Base-by-base conservation (phyloP, 2,113 vertebrate genomes). In the Romanogobio albipinnatus region DNA sequence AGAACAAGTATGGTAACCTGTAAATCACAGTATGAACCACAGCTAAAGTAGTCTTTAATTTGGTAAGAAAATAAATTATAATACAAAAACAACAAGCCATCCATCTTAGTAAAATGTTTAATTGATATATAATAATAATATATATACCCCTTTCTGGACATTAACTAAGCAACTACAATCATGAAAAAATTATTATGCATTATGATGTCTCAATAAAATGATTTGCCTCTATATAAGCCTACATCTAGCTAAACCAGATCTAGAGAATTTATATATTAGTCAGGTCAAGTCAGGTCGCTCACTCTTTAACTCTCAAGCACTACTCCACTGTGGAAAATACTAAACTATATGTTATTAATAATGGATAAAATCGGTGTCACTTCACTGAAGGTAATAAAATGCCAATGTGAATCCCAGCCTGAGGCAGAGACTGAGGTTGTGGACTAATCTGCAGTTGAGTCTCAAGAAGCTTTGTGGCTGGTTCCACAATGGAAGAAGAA, bases 401-500 rank as follows among this genome's bases (percentile, higher is more conserved):
- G 14, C 5, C 64, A 36, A 19, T 36, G 15, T 26, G 39, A 62
- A 79, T 22, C 10, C 22, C 22, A 45, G 64, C 26, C 64, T 49
- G 76, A 49, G 51, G 83, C 26, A 14, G 39, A 45, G 56, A 19
- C n/a, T 80, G 49, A 11, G 62, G 13, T 53, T 85, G 84, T 33
- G 82, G 78, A 45, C 74, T 84, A 8, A 87, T 87, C 61, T 84
- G 83, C 78, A 87, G 61, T 43, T 8, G 59, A 33, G 61, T 17
- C 51, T 82, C 71, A 62, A 85, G 78, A n/a, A 87, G 86, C 83
- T 80, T 68, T 14, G 82, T n/a, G 3, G 77, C 51, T 9, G 86
- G 66, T 43, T 17, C 33, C 36, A 70, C 33, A 22, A 43, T 5
- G 9, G 17, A 70, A 9, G 66, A 70, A 70, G 66, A 39, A 39